Base-by-base conservation (phyloP, 1,140 invertebrate species). In the Psilanteris sp. region DNA sequence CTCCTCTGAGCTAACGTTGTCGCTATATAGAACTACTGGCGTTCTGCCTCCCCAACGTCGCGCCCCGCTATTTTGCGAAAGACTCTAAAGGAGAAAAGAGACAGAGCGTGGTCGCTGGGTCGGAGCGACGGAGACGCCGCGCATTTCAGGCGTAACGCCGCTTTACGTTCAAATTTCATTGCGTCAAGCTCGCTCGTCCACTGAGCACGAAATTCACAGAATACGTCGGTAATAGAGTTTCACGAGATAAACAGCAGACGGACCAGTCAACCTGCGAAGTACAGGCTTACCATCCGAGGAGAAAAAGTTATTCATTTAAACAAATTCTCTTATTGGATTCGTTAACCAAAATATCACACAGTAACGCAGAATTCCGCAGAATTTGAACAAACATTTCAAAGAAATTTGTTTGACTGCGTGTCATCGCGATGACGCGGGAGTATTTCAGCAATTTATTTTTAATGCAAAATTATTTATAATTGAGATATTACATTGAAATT, bases 211-310 rank as follows among this genome's bases (percentile, higher is more conserved):
- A 85, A 83, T 84, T 84, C 79, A 78, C 64, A 72, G 81, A 84
- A 84, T 81, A 81, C 80, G 83, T 84, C 82, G 81, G 81, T 81
- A 85, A 84, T 83, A 77, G 83, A 85, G 83, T 85, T 85, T 84
- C 72, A 55, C 41, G 44, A 68, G 73, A 73, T 67, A 75, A 72
- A 79, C 55, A 72, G 48, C 52, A 48, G 59, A 61, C 36, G 37
- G 52, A 44, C 31, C 41, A 43, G 44, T 31, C 34, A 37, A 41
- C 24, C 8, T 20, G 36, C 64, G 20, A 29, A 39, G 13, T n/a
- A 27, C 8, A 29, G 24, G 36, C 32, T 72, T 72, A 72, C 68
- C 68, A 72, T 48, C 57, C 50, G 68, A 72, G 57, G 68, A 64
- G 41, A 64, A 54, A 70, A 52, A 61, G 16, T 18, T 24, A 3